Percentiles rank a stretch among this genome's conserved stretches.
Evolutionary conservation across 2,797 vertebrate species (phyloP).

Genomic region (Myiotriccus ornatus): DNA sequence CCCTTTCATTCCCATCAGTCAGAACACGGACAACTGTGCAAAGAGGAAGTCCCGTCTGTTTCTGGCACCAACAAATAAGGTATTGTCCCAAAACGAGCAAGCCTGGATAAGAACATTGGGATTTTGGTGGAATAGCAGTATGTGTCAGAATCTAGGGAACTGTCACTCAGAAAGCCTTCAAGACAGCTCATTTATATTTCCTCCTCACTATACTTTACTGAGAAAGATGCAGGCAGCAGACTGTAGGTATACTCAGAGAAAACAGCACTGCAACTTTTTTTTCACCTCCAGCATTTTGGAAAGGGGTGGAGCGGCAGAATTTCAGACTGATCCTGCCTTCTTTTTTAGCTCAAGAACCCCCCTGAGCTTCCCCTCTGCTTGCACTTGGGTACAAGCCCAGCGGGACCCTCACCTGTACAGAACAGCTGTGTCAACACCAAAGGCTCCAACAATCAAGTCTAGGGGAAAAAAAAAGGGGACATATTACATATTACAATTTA

Average conservation of each 20-base stretch:
- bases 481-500: background rate
- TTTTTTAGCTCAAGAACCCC: background rate
- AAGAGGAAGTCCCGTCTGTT: background rate
- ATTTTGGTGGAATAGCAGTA: background rate
- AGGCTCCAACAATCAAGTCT: constrained; percentile 91
- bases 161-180: background rate
- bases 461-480: constrained; percentile 5
- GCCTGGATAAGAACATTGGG: background rate
- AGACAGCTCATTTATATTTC: background rate
- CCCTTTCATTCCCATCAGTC: background rate
- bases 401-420: constrained; percentile 82
- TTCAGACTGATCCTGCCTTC: background rate
- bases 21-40: background rate
- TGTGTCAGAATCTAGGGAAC: background rate
- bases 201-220: background rate
- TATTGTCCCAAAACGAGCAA: background rate
- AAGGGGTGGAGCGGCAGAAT: background rate
- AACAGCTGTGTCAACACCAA: constrained; percentile 88
- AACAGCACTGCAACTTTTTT: background rate
- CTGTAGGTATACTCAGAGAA: background rate
- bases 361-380: background rate
- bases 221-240: background rate
- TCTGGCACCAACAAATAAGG: background rate
- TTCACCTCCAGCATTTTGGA: background rate
- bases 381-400: background rate